Conservation (phyloP, 2,888 invertebrate genomes). For the Xestia sexstrigata region DNA sequence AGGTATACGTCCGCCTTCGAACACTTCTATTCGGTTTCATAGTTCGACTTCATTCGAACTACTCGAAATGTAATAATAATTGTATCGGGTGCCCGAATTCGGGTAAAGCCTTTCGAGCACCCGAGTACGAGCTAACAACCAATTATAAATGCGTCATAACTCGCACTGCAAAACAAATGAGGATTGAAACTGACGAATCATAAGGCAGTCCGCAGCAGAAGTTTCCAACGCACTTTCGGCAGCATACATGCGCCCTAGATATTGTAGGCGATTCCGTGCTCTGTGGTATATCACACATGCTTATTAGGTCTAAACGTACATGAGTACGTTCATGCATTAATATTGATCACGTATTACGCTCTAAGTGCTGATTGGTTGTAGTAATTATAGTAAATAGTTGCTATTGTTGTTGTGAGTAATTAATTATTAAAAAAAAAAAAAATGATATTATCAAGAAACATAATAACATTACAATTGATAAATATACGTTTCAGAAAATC, state of each 20-base stretch:
- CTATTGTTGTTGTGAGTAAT: neutral
- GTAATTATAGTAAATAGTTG: constrained; percentile 9
- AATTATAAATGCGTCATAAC: neutral
- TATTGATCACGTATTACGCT: constrained; percentile 40
- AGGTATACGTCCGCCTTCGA: neutral
- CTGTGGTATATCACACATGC: constrained; percentile 5
- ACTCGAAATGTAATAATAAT: neutral
- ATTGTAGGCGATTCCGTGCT: neutral
- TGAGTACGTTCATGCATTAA: constrained; percentile 13
- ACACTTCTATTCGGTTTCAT: neutral
- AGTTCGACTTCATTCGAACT: neutral
- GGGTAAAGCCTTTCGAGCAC: neutral
- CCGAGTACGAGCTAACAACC: neutral
- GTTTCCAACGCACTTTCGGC: neutral
- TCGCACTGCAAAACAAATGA: neutral
- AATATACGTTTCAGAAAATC: no score
- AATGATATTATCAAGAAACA: no score
- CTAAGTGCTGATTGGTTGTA: constrained; percentile 43
- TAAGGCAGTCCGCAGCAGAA: neutral
- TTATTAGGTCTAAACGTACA: constrained; percentile 6
- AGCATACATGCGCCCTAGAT: neutral
- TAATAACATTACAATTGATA: no score
- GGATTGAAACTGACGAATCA: neutral
- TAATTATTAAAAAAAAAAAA: no score
- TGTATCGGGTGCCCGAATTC: neutral